phyloP scores from a whole-genome alignment of 2,113 vertebrate species.

The Rhea americana region DNA sequence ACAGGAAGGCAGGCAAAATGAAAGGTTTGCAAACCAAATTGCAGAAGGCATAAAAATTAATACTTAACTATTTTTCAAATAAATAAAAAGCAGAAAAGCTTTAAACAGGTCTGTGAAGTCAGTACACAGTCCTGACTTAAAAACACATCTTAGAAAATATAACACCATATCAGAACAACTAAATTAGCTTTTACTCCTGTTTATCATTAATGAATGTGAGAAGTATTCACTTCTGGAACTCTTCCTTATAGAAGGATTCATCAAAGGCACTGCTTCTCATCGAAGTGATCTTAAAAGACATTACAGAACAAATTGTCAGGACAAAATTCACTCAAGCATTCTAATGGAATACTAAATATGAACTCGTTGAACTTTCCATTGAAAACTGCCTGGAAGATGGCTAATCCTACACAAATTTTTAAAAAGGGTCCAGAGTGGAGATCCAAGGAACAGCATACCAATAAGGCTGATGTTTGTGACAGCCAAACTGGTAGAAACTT shows the following conservation, averaged over 20 bases:
- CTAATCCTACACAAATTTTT: accelerated
- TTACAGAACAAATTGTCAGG: neutral
- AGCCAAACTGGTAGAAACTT: neutral
- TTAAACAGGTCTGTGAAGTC: neutral
- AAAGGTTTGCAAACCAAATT: neutral
- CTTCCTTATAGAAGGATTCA: neutral
- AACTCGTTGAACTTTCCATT: neutral
- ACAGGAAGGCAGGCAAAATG: neutral
- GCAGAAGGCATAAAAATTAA: neutral
- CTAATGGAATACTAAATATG: neutral
- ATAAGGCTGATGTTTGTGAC: neutral
- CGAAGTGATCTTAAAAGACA: neutral
- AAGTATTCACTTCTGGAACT: neutral
- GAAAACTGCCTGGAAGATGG: neutral
- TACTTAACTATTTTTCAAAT: neutral
- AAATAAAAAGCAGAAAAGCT: neutral
- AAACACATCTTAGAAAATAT: neutral
- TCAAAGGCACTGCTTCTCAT: neutral
- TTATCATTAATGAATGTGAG: neutral
- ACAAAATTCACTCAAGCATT: neutral
- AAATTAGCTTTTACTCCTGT: neutral
- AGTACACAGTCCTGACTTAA: neutral
- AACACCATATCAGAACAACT: neutral
- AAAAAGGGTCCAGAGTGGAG: neutral
- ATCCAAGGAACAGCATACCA: neutral